phyloP scores from a whole-genome alignment of 2,797 vertebrate species.

The Eutrigla gurnardus region DNA sequence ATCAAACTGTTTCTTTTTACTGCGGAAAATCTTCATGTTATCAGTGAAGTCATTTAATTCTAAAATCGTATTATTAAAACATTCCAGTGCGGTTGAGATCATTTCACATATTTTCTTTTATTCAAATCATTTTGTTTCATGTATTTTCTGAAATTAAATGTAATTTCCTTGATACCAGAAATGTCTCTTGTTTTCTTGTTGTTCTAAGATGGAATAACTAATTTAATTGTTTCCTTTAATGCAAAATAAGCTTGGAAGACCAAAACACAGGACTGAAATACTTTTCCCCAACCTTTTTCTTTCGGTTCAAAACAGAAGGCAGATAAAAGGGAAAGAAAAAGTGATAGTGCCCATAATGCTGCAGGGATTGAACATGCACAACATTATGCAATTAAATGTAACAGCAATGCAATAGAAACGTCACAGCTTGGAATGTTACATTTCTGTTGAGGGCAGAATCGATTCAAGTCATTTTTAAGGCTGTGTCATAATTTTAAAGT shows the following conservation, averaged over 20 bases:
- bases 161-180: not conserved
- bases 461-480: not conserved
- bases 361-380: not conserved
- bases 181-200: not conserved
- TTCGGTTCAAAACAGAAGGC: too few species aligned
- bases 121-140: not conserved
- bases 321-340: too few species aligned
- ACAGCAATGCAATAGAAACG: not conserved
- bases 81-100: not conserved
- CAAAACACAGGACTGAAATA: not conserved
- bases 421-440: not conserved
- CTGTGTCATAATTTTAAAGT: not conserved
- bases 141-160: not conserved
- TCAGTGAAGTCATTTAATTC: not conserved
- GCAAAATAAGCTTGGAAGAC: not conserved
- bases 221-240: not conserved
- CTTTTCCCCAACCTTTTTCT: too few species aligned
- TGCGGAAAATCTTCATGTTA: not conserved
- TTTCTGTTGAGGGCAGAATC: not conserved
- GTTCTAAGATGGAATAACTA: not conserved
- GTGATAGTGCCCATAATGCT: not conserved
- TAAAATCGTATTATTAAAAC: not conserved
- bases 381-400: not conserved
- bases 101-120: not conserved
- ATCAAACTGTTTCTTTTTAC: not conserved